Evolutionary conservation across 2,113 vertebrate genomes (phyloP), one percentile per base, ranked within the genome.

Genomic region (Hydropotes inermis): DNA sequence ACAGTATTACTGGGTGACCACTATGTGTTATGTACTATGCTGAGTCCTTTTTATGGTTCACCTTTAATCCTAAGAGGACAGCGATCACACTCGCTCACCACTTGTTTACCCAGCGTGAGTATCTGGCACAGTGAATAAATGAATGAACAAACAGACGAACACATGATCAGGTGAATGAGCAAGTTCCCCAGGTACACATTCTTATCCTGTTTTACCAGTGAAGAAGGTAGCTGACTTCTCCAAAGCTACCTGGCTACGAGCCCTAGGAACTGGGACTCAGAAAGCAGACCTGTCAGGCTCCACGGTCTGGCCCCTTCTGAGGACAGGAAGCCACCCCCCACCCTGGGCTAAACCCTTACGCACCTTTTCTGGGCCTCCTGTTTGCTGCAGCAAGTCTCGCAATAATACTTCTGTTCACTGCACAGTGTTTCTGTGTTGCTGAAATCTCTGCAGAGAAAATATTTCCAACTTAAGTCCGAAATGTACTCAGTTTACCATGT

Each of bases 331-430:
- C 33, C 11, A 23, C 8, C 7, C 85, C 3, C 39, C 39, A n/a
- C 39, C 88, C 52, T 2, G 2, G 19, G 58, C 19, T 9, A 3
- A 45, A 27, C 1, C 88, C 54, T 92, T 0, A 61, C 99, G 97
- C 83, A 99, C 99, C 99, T 99, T 98, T 99, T 99, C 98, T 99
- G 99, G 85, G 99, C 99, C 98, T 99, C 99, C 98, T 99, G 99
- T 98, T 99, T 99, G 99, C 99, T 99, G 99, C 99, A 99, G 99
- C 99, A 99, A 1, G 99, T 99, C 98, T 99, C 99, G 99, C 99
- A 99, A 99, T 99, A 99, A 98, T 99, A 99, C 98, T 99, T 99
- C 98, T 99, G 99, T 98, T 99, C 99, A 92, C 99, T 99, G 95
- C 99, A 99, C 98, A 99, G 98, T 0, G 99, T 99, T 99, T 99